Evolutionary conservation across 2,113 vertebrate genomes (phyloP).

Genomic region (Myotis lucifugus): DNA sequence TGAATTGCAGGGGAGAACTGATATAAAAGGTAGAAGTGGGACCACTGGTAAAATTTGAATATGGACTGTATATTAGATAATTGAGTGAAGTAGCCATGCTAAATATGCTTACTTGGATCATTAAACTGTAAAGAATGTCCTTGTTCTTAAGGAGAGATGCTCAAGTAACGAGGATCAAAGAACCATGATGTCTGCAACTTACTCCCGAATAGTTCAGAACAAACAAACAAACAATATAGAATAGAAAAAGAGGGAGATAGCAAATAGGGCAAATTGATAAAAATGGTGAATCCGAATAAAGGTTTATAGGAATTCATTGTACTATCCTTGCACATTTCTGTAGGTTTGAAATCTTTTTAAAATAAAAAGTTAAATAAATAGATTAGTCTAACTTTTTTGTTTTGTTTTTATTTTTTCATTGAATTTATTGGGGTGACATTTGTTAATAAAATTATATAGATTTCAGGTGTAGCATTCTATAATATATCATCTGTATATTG

Average conservation of each 20-base stretch:
- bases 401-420: not conserved
- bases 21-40: not conserved
- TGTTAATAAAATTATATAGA: not conserved
- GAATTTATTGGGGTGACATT: not conserved
- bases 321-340: not conserved
- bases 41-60: not conserved
- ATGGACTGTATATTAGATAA: not conserved
- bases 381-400: not conserved
- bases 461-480: not conserved
- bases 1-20: no score
- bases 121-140: not conserved
- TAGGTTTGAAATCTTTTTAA: not conserved
- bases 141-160: not conserved
- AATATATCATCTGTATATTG: not conserved
- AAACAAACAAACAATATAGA: not conserved
- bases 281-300: not conserved
- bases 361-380: conserved; percentile 36
- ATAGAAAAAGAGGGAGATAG: not conserved
- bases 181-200: not conserved
- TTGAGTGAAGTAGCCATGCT: not conserved
- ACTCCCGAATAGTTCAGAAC: not conserved
- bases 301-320: not conserved
- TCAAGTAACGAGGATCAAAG: not conserved
- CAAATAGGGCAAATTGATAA: not conserved
- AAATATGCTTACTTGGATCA: not conserved